Percentiles rank a stretch among this genome's conserved stretches.
These are phyloP conservation scores for Zaprionus kolodkinae DNA, from an alignment of 1,140 invertebrate genomes.

Conservation along the genomic window DNA sequence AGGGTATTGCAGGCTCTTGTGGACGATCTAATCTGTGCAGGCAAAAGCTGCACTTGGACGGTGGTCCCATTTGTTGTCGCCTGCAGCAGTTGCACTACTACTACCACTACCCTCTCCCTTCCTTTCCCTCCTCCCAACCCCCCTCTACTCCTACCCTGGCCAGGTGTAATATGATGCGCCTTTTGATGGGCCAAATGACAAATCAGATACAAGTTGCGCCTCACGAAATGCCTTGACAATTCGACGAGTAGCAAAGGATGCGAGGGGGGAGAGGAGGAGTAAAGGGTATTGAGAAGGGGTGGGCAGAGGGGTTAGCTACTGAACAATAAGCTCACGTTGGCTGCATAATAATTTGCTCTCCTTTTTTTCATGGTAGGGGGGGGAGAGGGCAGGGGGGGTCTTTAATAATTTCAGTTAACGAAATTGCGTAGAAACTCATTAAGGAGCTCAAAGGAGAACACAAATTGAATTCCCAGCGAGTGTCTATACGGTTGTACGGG, in stretches of 20 bases:
- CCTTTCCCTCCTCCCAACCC: too few species aligned
- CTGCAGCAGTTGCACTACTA: slow-evolving; percentile 1
- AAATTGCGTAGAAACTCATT: slow-evolving; percentile 79
- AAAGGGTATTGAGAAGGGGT: not conserved
- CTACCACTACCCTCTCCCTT: too few species aligned
- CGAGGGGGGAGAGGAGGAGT: not conserved
- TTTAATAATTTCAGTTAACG: slow-evolving; percentile 69
- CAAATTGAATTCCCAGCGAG: slow-evolving; percentile 67
- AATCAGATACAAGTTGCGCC: slow-evolving; percentile 71
- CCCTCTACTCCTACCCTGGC: slow-evolving; percentile 12
- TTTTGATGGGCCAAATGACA: slow-evolving; percentile 60
- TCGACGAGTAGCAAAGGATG: slow-evolving; percentile 5
- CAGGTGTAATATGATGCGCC: slow-evolving; percentile 60
- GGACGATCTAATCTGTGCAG: slow-evolving; percentile 63
- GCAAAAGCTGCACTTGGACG: slow-evolving; percentile 56
- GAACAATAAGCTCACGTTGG: slow-evolving; percentile 13
- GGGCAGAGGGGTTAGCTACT: not conserved
- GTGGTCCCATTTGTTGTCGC: slow-evolving; percentile 71
- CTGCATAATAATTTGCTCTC: slow-evolving; percentile 57
- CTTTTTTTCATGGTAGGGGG: too few species aligned
- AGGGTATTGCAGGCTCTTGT: not conserved
- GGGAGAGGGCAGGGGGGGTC: slow-evolving; percentile 16
- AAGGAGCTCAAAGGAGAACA: slow-evolving; percentile 41
- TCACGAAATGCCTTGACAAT: slow-evolving; percentile 66
- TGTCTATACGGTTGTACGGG: slow-evolving; percentile 14